These are phyloP conservation scores for Pipistrellus pygmaeus DNA, from an alignment of 2,797 vertebrate genomes.

Conservation along the genomic window DNA sequence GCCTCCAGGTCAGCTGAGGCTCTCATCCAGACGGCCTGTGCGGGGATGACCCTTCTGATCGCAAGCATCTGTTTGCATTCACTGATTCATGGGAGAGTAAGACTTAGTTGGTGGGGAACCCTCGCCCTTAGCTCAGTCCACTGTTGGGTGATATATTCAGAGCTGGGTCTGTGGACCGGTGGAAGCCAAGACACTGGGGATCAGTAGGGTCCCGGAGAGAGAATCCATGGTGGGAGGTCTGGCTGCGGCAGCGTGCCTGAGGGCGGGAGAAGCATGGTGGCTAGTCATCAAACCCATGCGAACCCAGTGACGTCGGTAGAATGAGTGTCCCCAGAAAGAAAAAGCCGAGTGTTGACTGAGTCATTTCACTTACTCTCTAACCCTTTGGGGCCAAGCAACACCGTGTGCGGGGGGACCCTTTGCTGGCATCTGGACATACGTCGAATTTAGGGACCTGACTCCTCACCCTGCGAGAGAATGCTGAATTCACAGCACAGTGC, in stretches of 20 bases:
- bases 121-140: not conserved
- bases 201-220: not conserved
- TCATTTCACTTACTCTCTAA: not conserved
- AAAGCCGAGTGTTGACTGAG: not conserved
- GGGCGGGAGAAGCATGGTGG: accelerated
- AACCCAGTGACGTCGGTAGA: not conserved
- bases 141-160: not conserved
- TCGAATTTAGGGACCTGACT: not conserved
- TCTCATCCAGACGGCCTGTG: not conserved
- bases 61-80: not conserved
- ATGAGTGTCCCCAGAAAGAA: not conserved
- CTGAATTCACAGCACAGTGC: not conserved
- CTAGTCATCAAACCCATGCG: not conserved
- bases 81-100: not conserved
- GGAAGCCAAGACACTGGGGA: not conserved
- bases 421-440: not conserved
- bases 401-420: not conserved
- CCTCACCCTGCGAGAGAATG: not conserved
- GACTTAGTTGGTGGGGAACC: not conserved
- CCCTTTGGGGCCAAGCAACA: not conserved
- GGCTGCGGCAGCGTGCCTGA: not conserved
- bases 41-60: not conserved
- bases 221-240: not conserved
- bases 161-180: not conserved
- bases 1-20: not conserved